A percentile compares a stretch with the other conserved stretches of the same genome.
Evolutionary conservation across 2,113 vertebrate genomes (phyloP).

Genomic region (Aptenodytes forsteri): DNA sequence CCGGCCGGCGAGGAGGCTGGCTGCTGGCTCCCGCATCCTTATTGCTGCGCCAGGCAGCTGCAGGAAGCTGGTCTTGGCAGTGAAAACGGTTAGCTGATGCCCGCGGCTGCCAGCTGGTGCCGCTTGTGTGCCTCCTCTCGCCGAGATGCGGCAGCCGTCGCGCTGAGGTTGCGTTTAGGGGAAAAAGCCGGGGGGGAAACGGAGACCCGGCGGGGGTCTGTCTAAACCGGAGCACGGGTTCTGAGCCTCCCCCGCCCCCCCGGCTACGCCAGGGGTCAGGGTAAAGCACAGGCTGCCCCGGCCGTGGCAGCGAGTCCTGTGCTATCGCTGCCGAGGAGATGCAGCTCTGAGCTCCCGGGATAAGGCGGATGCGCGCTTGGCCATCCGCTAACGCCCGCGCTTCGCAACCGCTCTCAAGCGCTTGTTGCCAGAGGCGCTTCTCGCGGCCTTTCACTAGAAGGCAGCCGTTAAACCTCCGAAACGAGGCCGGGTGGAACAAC

Average conservation of each 20-base stretch:
- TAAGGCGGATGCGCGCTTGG: fast-evolving
- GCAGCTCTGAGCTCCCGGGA: neutral
- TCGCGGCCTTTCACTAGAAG: neutral
- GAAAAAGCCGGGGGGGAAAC: neutral
- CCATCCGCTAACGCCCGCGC: fast-evolving
- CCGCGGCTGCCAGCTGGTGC: neutral
- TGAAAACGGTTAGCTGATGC: neutral
- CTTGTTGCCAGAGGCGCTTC: neutral
- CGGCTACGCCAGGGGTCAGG: fast-evolving
- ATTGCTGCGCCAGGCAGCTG: neutral
- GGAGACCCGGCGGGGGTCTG: neutral
- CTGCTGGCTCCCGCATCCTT: neutral
- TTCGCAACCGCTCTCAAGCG: neutral
- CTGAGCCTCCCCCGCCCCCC: neutral
- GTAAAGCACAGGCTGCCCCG: neutral
- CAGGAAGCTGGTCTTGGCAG: neutral
- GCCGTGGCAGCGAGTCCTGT: neutral
- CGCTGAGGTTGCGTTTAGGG: neutral
- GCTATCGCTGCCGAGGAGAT: neutral
- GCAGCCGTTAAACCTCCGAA: neutral
- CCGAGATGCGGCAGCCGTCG: neutral
- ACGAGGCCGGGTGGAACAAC: neutral
- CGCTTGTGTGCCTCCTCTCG: neutral
- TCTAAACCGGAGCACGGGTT: neutral
- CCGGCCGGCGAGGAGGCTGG: neutral